Conservation (phyloP, 2,797 vertebrate genomes). For the Triplophysa bombifrons region DNA sequence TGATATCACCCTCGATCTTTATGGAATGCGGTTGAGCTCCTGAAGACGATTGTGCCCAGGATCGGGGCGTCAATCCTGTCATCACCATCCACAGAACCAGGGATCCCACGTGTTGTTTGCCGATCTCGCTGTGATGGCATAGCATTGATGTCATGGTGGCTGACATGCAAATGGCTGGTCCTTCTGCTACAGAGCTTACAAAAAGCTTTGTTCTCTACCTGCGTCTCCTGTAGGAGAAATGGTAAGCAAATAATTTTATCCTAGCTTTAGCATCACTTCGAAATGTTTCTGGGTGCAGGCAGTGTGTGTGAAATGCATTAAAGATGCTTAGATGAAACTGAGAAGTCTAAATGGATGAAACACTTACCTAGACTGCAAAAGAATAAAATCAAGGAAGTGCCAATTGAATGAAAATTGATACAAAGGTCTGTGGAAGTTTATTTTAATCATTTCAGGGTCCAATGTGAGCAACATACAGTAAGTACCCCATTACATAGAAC, state of each 20-base stretch:
- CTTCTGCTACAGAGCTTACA: slow-evolving; percentile 53
- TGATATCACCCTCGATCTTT: slow-evolving; percentile 88
- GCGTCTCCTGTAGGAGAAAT: slow-evolving; percentile 59
- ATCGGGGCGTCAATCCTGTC: slow-evolving; percentile 52
- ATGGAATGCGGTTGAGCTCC: slow-evolving; percentile 82
- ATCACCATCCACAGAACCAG: slow-evolving; percentile 67
- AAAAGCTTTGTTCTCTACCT: slow-evolving; percentile 69
- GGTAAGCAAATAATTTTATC: not conserved
- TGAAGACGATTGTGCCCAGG: slow-evolving; percentile 22
- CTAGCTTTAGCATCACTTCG: not conserved
- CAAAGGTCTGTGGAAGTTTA: not conserved
- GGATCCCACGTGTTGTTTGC: slow-evolving; percentile 42
- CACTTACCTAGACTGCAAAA: not conserved
- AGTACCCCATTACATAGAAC: not conserved
- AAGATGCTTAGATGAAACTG: slow-evolving; percentile 14
- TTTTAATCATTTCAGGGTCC: not conserved
- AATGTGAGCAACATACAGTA: not conserved
- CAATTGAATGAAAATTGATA: slow-evolving; percentile 2
- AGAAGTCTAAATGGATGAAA: slow-evolving; percentile 1
- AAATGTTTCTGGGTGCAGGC: not conserved
- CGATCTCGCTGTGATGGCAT: slow-evolving; percentile 48
- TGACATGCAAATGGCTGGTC: slow-evolving; percentile 60
- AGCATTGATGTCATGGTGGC: slow-evolving; percentile 69
- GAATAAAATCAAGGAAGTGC: not conserved
- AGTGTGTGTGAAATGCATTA: not conserved